Base-by-base conservation (phyloP, 2,888 invertebrate species). In the Pilophorus perplexus region DNA sequence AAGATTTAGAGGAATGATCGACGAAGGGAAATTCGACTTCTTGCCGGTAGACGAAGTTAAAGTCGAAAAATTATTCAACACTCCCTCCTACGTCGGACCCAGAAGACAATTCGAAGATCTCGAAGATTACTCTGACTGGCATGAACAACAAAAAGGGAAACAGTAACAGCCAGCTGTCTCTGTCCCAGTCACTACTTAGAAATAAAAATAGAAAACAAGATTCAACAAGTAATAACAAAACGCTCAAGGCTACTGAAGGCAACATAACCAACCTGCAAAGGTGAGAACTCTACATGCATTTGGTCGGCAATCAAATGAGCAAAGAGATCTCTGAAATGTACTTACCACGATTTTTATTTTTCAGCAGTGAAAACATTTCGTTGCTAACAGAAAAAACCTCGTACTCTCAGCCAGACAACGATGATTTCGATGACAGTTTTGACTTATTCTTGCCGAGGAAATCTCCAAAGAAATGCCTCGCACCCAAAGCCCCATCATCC, bases 381-480 rank as follows among this genome's bases (percentile, higher is more conserved):
- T 14, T 5, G 16, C 42, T 38, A 55, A n/a, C 18, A 14, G 25
- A 16, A 37, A 20, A 12, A 25, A 14, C 6, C 22, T 40, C 57
- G 10, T 40, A 18, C 6, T 57, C 57, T 12, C 22, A 40, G 10
- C 59, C 59, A 2, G 44, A 42, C 2, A 16, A 25, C 42, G 40
- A 23, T 25, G 64, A 65, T n/a, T 65, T 8, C 14, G 64, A 65
- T 18, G 64, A 65, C 42, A 65, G 64, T 65, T 65, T 65, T 23
- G 64, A 65, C n/a, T 23, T 65, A 14, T 65, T 65, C 42, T 10
- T 54, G n/a, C 64, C 64, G 3, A 52, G 18, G 27, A 50, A 37
- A 23, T 5, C 22, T 14, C 4, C 10, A 6, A 33, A 33, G 25
- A 25, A 22, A 52, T 18, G 25, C n/a, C 52, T 12, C 42, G n/a